These are phyloP conservation scores for Scaptomyza cyrtandrae DNA, from an alignment of 2,888 invertebrate species.

Conservation along the genomic window DNA sequence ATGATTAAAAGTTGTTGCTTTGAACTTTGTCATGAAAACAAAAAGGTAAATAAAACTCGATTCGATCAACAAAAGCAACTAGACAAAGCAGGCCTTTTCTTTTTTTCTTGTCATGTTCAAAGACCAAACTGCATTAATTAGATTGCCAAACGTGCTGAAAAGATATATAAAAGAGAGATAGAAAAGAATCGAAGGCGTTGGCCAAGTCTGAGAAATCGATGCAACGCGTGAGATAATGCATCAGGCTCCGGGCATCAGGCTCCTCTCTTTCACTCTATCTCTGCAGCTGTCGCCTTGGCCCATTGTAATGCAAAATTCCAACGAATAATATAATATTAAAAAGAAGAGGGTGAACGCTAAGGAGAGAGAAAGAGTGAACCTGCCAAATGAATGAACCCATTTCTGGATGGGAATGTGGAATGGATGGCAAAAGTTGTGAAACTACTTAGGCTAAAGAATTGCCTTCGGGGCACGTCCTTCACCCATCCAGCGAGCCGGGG, in stretches of 20 bases:
- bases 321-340: conserved; percentile 7
- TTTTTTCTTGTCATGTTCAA: neutral
- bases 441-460: conserved; percentile 33
- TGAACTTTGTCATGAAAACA: conserved; percentile 27
- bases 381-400: conserved; percentile 44
- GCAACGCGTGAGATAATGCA: conserved; percentile 55
- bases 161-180: conserved; percentile 29
- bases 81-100: neutral
- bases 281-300: conserved; percentile 33
- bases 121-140: conserved; percentile 55
- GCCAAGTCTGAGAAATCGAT: conserved; percentile 33
- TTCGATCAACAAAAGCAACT: conserved; percentile 9
- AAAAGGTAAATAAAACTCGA: conserved; percentile 14
- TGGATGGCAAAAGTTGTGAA: conserved; percentile 18
- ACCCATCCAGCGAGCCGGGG: conserved; percentile 15
- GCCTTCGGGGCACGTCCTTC: conserved; percentile 41
- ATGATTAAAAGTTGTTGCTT: conserved; percentile 63
- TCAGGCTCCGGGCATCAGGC: neutral
- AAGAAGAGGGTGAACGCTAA: neutral
- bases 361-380: conserved; percentile 21
- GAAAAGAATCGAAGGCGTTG: conserved; percentile 23
- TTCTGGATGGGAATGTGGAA: conserved; percentile 10
- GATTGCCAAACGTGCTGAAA: conserved; percentile 32
- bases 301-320: conserved; percentile 29
- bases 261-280: neutral